phyloP scores from a whole-genome alignment of 2,888 invertebrate species.

The Caenorhabditis zanzibari region DNA sequence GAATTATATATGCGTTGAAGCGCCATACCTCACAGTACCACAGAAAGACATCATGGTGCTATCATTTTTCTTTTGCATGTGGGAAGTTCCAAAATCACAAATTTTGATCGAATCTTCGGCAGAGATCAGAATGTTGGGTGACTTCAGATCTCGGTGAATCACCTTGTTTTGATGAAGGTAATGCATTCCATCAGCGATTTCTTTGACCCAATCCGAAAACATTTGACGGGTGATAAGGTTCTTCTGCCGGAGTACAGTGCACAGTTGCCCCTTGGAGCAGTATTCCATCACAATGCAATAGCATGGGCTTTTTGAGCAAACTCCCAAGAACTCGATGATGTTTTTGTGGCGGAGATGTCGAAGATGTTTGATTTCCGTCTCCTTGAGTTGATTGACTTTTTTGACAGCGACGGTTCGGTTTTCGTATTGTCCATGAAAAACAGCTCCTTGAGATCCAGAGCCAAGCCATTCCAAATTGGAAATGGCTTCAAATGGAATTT shows the following conservation, averaged over 20 bases:
- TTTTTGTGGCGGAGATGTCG: conserved; percentile 96
- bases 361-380: conserved; percentile 94
- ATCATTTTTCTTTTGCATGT: conserved; percentile 71
- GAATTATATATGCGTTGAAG: not conserved
- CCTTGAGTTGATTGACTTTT: conserved; percentile 93
- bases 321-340: conserved; percentile 88
- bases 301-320: conserved; percentile 93
- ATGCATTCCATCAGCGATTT: conserved; percentile 96
- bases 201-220: conserved; percentile 85
- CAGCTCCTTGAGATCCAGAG: conserved; percentile 96
- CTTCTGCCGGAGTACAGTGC: conserved; percentile 89
- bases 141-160: conserved; percentile 98
- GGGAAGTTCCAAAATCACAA: conserved; percentile 96
- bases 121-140: conserved; percentile 89
- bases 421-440: conserved; percentile 88
- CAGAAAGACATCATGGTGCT: conserved; percentile 96
- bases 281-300: conserved; percentile 99
- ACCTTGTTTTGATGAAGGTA: conserved; percentile 97
- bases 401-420: conserved; percentile 94
- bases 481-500: conserved; percentile 94
- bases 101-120: conserved; percentile 89
- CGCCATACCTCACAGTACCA: conserved; percentile 87
- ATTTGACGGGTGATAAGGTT: conserved; percentile 23
- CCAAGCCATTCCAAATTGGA: conserved; percentile 93
- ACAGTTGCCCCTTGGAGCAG: conserved; percentile 95